These are phyloP conservation scores for Tringa solitaria DNA, from an alignment of 2,113 vertebrate genomes.

Conservation along the genomic window DNA sequence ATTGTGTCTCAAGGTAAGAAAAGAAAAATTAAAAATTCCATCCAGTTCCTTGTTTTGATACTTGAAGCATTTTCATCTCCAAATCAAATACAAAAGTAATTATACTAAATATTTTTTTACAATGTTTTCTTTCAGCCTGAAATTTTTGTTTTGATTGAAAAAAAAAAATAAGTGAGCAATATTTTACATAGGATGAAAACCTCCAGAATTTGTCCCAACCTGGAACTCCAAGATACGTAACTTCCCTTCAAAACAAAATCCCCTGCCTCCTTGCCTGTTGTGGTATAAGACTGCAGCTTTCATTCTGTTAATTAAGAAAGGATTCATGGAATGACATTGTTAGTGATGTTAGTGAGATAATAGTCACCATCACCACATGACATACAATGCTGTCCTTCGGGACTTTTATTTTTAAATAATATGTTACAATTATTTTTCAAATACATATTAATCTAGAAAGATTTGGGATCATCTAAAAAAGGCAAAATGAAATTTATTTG, in stretches of 20 bases:
- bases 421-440: background rate
- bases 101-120: background rate
- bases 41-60: background rate
- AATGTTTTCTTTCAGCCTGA: background rate
- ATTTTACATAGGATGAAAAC: background rate
- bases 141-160: background rate
- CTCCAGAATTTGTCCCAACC: background rate
- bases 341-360: background rate
- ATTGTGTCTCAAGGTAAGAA: fast-evolving
- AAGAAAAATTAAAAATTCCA: background rate
- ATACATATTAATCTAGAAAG: background rate
- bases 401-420: background rate
- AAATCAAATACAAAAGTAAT: background rate
- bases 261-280: background rate
- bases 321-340: fast-evolving
- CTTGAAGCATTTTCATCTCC: background rate
- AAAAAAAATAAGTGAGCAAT: background rate
- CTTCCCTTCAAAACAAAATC: background rate
- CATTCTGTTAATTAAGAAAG: background rate
- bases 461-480: background rate
- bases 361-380: background rate
- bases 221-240: background rate
- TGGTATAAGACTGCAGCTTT: background rate
- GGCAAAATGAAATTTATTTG: background rate
- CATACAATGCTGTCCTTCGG: background rate